Percentiles rank a stretch among this genome's conserved stretches.
Evolutionary conservation across 2,888 invertebrate species (phyloP).

Genomic region (Acanthosoma haemorrhoidale): DNA sequence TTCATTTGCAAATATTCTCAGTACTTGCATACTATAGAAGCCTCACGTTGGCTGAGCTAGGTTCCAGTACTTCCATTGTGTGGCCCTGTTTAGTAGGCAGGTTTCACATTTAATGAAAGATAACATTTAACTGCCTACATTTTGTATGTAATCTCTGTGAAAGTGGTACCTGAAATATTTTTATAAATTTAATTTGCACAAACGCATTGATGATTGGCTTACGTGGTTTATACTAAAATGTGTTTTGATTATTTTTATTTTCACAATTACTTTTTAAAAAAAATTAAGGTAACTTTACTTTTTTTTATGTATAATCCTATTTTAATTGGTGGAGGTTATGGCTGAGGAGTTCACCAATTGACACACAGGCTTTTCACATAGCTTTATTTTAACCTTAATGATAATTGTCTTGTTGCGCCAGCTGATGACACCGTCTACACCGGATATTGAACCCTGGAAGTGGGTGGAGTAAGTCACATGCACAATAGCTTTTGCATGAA

Average conservation of each 20-base stretch:
- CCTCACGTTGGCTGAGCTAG: too few relatives aligned
- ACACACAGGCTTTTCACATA: slow-evolving; percentile 19
- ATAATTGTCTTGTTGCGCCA: slow-evolving; percentile 49
- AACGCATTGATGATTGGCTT: neutral
- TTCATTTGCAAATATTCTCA: too few relatives aligned
- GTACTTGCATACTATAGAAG: too few relatives aligned
- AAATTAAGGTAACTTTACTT: neutral
- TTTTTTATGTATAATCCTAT: slow-evolving; percentile 1
- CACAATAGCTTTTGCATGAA: slow-evolving; percentile 22
- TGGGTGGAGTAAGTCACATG: slow-evolving; percentile 74
- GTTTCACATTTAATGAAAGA: too few relatives aligned
- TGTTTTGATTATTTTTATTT: neutral
- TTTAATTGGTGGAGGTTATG: slow-evolving; percentile 2
- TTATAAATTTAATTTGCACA: too few relatives aligned
- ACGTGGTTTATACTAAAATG: neutral
- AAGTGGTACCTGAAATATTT: too few relatives aligned
- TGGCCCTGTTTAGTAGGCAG: too few relatives aligned
- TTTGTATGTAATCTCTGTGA: too few relatives aligned
- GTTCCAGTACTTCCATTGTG: too few relatives aligned
- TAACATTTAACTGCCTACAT: too few relatives aligned
- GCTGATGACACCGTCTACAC: slow-evolving; percentile 84
- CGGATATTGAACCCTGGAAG: slow-evolving; percentile 83
- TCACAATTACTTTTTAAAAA: neutral
- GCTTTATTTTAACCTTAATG: slow-evolving; percentile 23
- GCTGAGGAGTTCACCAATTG: slow-evolving; percentile 8